Evolutionary conservation across 2,113 vertebrate genomes (phyloP).

Genomic region (Himantopus leucocephalus): DNA sequence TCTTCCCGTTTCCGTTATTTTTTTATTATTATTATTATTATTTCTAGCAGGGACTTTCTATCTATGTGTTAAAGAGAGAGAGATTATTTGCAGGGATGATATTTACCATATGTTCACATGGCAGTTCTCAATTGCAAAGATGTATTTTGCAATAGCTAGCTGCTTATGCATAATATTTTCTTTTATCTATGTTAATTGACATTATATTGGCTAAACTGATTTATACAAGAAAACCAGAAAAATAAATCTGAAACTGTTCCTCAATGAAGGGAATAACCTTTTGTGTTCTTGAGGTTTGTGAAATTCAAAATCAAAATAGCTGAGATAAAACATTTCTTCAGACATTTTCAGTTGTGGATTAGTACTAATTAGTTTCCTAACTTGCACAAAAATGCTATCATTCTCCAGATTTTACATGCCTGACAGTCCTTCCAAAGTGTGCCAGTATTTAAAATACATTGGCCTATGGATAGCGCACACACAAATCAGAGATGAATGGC

Average conservation of each 20-base stretch:
- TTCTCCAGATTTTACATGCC: neutral
- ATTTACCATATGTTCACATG: neutral
- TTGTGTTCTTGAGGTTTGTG: neutral
- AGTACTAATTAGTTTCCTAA: neutral
- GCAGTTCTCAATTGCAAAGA: neutral
- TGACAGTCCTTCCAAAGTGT: neutral
- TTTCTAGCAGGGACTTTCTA: neutral
- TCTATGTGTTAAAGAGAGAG: neutral
- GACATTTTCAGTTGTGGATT: neutral
- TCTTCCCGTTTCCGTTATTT: neutral
- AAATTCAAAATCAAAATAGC: neutral
- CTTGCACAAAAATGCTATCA: neutral
- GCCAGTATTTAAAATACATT: neutral
- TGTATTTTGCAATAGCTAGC: neutral
- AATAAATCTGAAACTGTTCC: neutral
- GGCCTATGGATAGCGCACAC: neutral
- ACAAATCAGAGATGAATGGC: neutral
- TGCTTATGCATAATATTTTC: neutral
- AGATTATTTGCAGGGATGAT: neutral
- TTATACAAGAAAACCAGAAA: neutral
- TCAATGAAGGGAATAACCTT: neutral
- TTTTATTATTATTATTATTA: no score
- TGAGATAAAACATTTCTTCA: neutral
- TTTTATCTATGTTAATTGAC: neutral
- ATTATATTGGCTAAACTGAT: neutral